A percentile compares a stretch with the other conserved stretches of the same genome.
phyloP scores from a whole-genome alignment of 2,113 vertebrate species.

The Trogon surrucura region DNA sequence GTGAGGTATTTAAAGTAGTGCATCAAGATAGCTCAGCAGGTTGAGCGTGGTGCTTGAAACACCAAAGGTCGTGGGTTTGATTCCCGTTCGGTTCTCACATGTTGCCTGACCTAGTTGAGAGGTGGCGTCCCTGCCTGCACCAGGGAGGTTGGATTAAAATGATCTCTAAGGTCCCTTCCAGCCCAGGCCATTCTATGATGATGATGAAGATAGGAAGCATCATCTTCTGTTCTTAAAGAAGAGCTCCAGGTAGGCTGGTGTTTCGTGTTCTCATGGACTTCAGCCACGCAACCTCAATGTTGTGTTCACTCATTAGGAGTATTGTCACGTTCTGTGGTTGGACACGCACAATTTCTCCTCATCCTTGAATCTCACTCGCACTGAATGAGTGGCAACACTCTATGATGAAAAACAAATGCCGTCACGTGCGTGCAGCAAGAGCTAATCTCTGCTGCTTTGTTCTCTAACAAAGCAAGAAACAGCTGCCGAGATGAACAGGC shows the following conservation, averaged over 20 bases:
- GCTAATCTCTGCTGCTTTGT: conserved; percentile 18
- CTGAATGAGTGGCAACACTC: neutral
- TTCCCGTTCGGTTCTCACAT: too few relatives aligned
- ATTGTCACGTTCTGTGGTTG: neutral
- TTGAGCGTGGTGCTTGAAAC: too few relatives aligned
- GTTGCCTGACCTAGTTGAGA: too few relatives aligned
- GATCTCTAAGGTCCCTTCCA: too few relatives aligned
- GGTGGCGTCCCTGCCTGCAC: too few relatives aligned
- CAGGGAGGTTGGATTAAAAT: too few relatives aligned
- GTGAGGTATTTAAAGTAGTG: neutral
- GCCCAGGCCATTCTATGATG: too few relatives aligned
- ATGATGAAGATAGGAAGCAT: too few relatives aligned
- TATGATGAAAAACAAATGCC: neutral
- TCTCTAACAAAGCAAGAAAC: neutral
- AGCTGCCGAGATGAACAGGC: neutral
- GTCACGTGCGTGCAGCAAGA: neutral
- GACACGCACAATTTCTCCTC: neutral
- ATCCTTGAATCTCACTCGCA: neutral
- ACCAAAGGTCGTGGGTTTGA: too few relatives aligned
- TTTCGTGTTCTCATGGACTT: neutral
- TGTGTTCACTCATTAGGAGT: neutral
- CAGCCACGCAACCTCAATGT: neutral
- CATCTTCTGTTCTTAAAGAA: neutral
- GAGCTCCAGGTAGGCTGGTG: neutral
- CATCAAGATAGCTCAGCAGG: too few relatives aligned